These are phyloP conservation scores for Heliocidaris tuberculata DNA, from an alignment of 35 echinoderm and acorn worm genomes.

Conservation along the genomic window DNA sequence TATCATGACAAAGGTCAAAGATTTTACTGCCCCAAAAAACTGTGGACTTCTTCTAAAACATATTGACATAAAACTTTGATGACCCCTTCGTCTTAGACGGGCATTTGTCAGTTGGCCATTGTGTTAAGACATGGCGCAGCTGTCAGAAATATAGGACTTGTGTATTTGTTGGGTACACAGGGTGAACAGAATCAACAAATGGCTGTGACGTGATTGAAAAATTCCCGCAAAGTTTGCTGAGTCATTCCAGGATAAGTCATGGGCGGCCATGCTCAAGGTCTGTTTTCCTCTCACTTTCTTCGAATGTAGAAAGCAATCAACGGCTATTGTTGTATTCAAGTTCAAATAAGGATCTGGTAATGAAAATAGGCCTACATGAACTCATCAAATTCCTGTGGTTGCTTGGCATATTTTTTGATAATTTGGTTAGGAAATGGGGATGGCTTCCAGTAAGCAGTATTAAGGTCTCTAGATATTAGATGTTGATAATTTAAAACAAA, in stretches of 20 bases:
- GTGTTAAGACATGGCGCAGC: neutral
- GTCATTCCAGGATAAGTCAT: neutral
- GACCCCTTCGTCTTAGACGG: neutral
- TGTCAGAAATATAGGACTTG: neutral
- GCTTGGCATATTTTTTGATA: too few species aligned
- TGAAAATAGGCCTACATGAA: too few species aligned
- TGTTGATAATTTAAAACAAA: too few species aligned
- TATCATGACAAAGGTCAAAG: neutral
- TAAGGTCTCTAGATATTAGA: too few species aligned
- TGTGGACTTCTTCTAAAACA: neutral
- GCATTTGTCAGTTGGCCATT: neutral
- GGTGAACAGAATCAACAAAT: neutral
- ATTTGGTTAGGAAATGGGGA: too few species aligned
- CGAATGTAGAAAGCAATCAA: neutral
- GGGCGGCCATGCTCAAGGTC: neutral
- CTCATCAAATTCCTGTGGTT: too few species aligned
- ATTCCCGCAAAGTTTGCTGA: neutral
- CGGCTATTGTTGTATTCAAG: too few species aligned
- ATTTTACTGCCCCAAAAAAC: neutral
- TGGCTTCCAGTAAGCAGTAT: too few species aligned
- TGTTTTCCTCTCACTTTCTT: neutral
- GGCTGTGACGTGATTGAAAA: neutral
- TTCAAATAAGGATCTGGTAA: too few species aligned
- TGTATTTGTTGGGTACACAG: neutral
- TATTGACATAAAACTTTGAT: neutral